Evolutionary conservation across 2,113 vertebrate species (phyloP).

Genomic region (Menura novaehollandiae): DNA sequence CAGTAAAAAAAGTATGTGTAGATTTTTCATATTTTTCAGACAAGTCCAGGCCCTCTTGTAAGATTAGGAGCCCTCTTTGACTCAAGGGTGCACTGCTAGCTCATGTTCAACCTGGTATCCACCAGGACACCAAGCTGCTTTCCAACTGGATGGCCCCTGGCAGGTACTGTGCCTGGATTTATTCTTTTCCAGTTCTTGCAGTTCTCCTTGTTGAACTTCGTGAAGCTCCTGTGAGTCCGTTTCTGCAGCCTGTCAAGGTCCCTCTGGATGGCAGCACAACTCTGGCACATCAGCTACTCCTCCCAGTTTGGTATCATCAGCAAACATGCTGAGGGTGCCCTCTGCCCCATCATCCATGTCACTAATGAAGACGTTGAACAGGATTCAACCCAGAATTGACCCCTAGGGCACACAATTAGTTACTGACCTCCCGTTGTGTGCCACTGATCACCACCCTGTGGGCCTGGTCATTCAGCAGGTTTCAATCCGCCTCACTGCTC

Average conservation of each 20-base stretch:
- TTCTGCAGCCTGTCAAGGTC: neutral
- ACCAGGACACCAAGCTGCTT: neutral
- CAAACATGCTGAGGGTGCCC: neutral
- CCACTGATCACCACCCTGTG: neutral
- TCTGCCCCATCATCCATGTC: neutral
- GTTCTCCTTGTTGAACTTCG: neutral
- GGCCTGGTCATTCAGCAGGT: neutral
- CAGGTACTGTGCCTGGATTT: neutral
- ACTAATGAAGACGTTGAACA: neutral
- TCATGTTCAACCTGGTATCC: neutral
- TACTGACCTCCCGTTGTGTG: neutral
- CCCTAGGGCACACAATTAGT: neutral
- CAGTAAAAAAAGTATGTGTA: neutral
- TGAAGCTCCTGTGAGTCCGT: neutral
- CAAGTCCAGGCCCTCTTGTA: neutral
- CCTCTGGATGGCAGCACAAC: neutral
- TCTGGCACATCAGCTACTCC: neutral
- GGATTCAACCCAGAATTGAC: neutral
- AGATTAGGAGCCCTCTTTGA: neutral
- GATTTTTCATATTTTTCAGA: neutral
- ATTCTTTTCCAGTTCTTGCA: neutral
- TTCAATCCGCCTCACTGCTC: neutral
- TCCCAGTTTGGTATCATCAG: neutral
- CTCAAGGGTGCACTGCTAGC: neutral
- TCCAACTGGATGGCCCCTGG: neutral